These are phyloP conservation scores for Penaeus chinensis DNA, from an alignment of 1,140 invertebrate genomes.

Conservation along the genomic window DNA sequence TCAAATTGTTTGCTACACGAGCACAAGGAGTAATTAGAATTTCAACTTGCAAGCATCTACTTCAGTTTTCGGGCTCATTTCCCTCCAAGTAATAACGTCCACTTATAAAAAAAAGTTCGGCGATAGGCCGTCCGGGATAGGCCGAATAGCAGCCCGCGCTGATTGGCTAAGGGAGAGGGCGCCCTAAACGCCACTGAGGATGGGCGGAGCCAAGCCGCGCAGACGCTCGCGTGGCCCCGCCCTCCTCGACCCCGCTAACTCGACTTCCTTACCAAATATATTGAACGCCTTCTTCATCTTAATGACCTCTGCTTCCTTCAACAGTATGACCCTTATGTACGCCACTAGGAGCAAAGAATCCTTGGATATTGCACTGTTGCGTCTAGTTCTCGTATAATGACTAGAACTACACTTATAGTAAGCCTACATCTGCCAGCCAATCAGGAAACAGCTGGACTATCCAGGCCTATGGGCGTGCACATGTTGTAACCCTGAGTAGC, in stretches of 20 bases:
- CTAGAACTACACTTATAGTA: conserved; percentile 38
- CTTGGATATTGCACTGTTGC: conserved; percentile 12
- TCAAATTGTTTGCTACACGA: conserved; percentile 9
- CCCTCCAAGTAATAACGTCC: conserved; percentile 59
- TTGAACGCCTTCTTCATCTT: conserved; percentile 63
- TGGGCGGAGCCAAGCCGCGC: conserved; percentile 52
- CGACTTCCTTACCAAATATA: conserved; percentile 61
- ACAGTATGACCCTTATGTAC: conserved; percentile 59
- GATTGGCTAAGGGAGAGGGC: conserved; percentile 54
- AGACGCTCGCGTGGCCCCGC: conserved; percentile 41
- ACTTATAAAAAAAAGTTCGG: conserved; percentile 53
- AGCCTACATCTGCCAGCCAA: conserved; percentile 55
- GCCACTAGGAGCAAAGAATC: conserved; percentile 46
- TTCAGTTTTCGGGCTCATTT: conserved; percentile 54
- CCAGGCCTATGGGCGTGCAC: conserved; percentile 56
- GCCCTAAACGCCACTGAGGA: conserved; percentile 32
- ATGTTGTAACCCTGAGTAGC: conserved; percentile 48
- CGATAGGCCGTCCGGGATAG: conserved; percentile 55
- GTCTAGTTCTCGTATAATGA: conserved; percentile 16
- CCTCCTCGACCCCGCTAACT: conserved; percentile 53
- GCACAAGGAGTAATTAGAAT: conserved; percentile 49
- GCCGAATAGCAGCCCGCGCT: conserved; percentile 47
- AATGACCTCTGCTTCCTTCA: conserved; percentile 60
- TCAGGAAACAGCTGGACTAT: conserved; percentile 53
- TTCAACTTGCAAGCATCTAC: conserved; percentile 41